phyloP scores from a whole-genome alignment of 2,888 invertebrate genomes.

The Phytoseiulus persimilis region DNA sequence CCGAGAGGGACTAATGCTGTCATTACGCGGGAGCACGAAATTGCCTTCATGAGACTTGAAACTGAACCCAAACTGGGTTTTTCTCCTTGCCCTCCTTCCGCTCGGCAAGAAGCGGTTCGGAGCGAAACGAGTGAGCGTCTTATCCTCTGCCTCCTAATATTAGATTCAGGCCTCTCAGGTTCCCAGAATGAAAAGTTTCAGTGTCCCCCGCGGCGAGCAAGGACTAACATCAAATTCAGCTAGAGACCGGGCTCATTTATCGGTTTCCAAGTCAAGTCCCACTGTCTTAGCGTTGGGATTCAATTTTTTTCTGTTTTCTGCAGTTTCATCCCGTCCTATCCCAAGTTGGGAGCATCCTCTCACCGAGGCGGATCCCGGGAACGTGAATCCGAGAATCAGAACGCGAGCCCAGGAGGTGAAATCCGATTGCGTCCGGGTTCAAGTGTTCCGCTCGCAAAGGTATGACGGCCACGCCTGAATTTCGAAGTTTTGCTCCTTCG shows the following conservation, averaged over 20 bases:
- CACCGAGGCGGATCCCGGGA: too few species aligned
- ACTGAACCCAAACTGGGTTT: neutral
- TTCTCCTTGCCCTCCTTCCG: neutral
- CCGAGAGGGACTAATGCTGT: neutral
- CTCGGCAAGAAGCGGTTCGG: neutral
- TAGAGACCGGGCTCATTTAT: too few species aligned
- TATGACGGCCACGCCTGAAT: neutral
- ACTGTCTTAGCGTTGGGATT: too few species aligned
- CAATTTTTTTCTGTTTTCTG: too few species aligned
- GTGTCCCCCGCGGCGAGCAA: neutral
- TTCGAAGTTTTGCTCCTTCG: neutral
- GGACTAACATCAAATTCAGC: neutral
- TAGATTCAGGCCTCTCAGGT: neutral
- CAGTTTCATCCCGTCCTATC: too few species aligned
- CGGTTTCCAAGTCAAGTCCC: too few species aligned
- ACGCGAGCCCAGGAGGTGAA: too few species aligned
- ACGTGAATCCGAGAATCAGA: too few species aligned
- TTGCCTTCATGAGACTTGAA: constrained; percentile 5
- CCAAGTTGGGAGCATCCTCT: too few species aligned
- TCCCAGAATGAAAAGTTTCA: neutral
- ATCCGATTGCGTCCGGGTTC: neutral
- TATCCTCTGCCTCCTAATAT: neutral
- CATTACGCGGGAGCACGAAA: neutral
- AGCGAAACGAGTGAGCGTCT: neutral
- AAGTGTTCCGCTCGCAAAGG: neutral